Evolutionary conservation across 2,888 invertebrate genomes (phyloP), one percentile per base, ranked within the genome.

Genomic region (Caenorhabditis angaria): DNA sequence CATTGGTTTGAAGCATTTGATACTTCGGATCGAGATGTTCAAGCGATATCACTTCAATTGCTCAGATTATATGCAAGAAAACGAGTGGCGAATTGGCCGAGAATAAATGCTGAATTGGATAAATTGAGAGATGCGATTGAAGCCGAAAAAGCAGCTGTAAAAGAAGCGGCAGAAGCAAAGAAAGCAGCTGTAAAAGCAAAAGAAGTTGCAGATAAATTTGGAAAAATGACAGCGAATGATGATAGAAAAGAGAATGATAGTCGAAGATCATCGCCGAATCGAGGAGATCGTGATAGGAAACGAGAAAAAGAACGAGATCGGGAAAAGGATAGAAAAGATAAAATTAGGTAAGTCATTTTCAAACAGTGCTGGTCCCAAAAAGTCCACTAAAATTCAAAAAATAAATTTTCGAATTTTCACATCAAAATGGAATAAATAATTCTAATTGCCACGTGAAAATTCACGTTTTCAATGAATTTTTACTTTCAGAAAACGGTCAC

Each of bases 1-100:
- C 78, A 80, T 18, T 87, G 87, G 87, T 84, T 79, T 61, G 87
- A 87, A 61, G 71, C 84, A 6, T 87, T 85, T 66, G 85, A 83
- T 58, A 84, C 83, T 14, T 80, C 75, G 10, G 84, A 85, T 41
- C 57, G 80, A 25, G 85, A 85, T 25, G 78, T 87, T 27, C 61
- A 77, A 24, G 70, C 76, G 8, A 86, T 87, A 32, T 72, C 83
- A 3, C 35, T 66, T 14, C 78, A 79, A 41, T 76, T 87, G 2
- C 54, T 82, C 24, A 55, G 64, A n/a, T 58, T 86, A 35, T 87
- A 87, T 61, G 60, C 68, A 8, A 72, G 81, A 48, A 77, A 61
- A 51, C 74, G 76, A 62, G 83, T 84, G 18, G 69, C 77, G 24
- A 70, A 75, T 29, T 70, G 76, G 69, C 70, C 68, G 12, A 65